Base-by-base conservation (phyloP, 2,888 invertebrate genomes). In the Cephus pulcher region DNA sequence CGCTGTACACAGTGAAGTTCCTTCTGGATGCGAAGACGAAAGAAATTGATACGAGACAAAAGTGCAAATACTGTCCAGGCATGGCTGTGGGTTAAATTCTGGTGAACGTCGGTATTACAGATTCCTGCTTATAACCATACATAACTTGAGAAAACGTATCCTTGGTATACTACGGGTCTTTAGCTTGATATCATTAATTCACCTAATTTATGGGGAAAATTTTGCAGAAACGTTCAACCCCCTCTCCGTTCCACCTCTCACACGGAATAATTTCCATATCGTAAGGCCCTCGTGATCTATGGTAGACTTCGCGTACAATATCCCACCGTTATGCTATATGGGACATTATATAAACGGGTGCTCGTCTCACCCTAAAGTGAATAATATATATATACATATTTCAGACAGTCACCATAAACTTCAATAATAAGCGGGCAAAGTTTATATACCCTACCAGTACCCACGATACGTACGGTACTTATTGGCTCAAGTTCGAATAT, bases 261-360 rank as follows among this genome's bases (percentile, higher is more conserved):
- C 85, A 84, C 83, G 80, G 87, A 88, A 89, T 89, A 87, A 90
- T 89, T 89, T 90, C 87, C 89, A 89, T 89, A 89, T 88, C 86
- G 86, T 87, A 86, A 88, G 86, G 86, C 87, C 85, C 82, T 34
- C 75, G 80, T 89, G 88, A 89, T 89, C 88, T 89, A 89, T 86
- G 88, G 85, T 79, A 82, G 84, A 84, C 85, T 87, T 87, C 80
- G 83, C 84, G 83, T 83, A 86, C 85, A 87, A 89, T 89, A 87
- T 87, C 85, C 84, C 71, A 71, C 15, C 6, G 79, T 78, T 77
- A 80, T 83, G 83, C 76, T 86, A 83, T 81, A 84, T 82, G 80
- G 82, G 82, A 83, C 83, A 84, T 80, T 82, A 79, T 84, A 81
- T 86, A 88, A 34, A 86, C 84, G 85, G 84, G 87, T 86, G 86